Base-by-base conservation (phyloP, 1,140 invertebrate species). In the Megalopta genalis region DNA sequence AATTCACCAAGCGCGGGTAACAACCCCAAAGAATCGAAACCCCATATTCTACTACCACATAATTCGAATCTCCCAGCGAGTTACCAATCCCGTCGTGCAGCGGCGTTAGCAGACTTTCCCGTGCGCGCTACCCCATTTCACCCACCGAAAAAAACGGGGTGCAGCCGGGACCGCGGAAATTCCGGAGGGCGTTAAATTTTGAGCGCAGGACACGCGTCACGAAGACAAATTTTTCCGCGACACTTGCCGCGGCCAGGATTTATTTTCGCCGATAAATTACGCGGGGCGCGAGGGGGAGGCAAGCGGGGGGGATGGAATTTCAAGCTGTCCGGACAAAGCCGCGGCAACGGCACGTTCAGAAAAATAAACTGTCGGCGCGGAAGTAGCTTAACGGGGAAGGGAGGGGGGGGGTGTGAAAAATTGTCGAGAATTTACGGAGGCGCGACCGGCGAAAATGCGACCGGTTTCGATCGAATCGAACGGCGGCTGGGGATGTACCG, bases 241-340 rank as follows among this genome's bases (percentile, higher is more conserved):
- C 59, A n/a, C 32, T 77, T 54, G 37, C 57, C 4, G n/a, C 42
- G 25, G 16, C 18, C 16, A 4, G 39, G 75, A 77, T 77, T 77
- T 69, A 77, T 77, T 21, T n/a, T 9, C 25, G 2, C 54, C 75
- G 21, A 71, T 77, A 77, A 77, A 77, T 77, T 52, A 62, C 25
- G 9, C 42, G 10, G 18, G 49, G 49, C n/a, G 21, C 2, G n/a
- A 18, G 46, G 27, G 54, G 21, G 32, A 4, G 32, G 32, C n/a
- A n/a, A 16, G 49, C 27, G 21, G 9, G n/a, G 23, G 46, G 27
- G 21, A 2, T n/a, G 6, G 18, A 52, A 63, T 52, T 73, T 9
- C 32, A 9, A 8, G 5, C 12, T 32, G 14, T 6, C 21, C 7
- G 37, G 59, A 2, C 59, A 63, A 59, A 59, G 9, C 14, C 42